phyloP scores from a whole-genome alignment of 2,888 invertebrate genomes.

The Metallyticus violacea region DNA sequence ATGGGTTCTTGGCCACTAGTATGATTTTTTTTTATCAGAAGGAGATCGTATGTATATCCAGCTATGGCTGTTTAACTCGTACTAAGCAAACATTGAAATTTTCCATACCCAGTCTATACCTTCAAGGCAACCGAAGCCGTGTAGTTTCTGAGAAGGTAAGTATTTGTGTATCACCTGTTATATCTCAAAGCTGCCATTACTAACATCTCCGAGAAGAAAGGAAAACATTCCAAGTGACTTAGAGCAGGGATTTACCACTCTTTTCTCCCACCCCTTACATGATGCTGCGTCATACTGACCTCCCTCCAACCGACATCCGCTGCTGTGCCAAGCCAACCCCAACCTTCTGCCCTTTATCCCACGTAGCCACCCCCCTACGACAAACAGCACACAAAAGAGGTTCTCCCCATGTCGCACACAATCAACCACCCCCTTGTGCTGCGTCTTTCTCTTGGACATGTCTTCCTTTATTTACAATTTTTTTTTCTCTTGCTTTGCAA shows the following conservation, averaged over 20 bases:
- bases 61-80: no score
- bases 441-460: background rate
- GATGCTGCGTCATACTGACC: conserved; percentile 13
- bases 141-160: background rate
- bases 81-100: no score
- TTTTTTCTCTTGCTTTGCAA: background rate
- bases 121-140: no score
- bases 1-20: no score
- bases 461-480: background rate
- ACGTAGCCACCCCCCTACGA: background rate
- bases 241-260: background rate
- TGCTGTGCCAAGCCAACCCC: background rate
- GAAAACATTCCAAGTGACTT: background rate
- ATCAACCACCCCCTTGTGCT: background rate
- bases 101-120: no score
- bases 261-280: background rate
- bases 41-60: no score
- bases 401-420: background rate
- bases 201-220: background rate
- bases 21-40: no score
- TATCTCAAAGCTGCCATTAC: background rate
- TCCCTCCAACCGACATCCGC: background rate
- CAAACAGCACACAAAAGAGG: conserved; percentile 16
- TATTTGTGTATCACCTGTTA: background rate
- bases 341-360: conserved; percentile 14